Conservation (phyloP, 2,113 vertebrate species). For the Myiozetetes cayanensis region DNA sequence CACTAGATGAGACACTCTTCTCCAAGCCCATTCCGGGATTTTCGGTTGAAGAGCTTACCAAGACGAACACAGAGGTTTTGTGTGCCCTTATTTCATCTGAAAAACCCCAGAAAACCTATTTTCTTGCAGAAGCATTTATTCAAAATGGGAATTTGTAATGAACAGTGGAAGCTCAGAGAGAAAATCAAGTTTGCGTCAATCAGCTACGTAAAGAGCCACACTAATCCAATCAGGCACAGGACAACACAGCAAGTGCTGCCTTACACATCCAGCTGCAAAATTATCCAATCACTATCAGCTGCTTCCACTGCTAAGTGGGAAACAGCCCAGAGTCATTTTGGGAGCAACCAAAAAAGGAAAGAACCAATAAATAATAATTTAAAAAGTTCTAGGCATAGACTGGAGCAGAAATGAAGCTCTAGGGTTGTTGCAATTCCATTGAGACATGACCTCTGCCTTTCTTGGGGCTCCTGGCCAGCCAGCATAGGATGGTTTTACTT, state of each 20-base stretch:
- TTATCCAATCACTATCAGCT: background rate
- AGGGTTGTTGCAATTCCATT: background rate
- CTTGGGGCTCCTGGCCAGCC: background rate
- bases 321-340: background rate
- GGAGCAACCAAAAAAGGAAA: background rate
- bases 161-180: background rate
- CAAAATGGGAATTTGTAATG: background rate
- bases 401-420: background rate
- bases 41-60: background rate
- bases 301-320: background rate
- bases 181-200: background rate
- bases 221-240: constrained; percentile 5
- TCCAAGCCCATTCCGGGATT: background rate
- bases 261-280: constrained; percentile 28
- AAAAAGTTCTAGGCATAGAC: background rate
- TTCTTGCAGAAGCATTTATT: background rate
- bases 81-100: background rate
- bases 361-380: background rate
- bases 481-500: background rate
- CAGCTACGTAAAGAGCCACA: background rate
- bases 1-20: background rate
- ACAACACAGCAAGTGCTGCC: background rate
- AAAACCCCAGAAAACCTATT: background rate
- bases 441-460: background rate
- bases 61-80: background rate